Conservation (phyloP, 2,888 invertebrate species). For the Hoplodrina ambigua region DNA sequence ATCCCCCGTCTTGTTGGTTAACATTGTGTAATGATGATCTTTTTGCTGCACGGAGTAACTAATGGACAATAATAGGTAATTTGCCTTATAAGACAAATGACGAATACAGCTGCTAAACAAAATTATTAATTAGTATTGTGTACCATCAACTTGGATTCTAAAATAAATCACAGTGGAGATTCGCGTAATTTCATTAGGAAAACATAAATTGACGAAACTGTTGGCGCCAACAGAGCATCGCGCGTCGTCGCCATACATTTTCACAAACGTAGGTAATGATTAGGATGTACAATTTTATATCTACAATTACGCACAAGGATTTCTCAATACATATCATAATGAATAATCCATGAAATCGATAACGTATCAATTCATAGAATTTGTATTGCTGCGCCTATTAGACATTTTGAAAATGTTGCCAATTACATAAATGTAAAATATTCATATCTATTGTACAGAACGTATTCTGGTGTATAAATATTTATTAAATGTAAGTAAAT, state of each 20-base stretch:
- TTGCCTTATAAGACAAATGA: constrained; percentile 1
- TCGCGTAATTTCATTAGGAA: constrained; percentile 68
- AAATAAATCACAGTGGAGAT: constrained; percentile 55
- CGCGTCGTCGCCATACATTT: constrained; percentile 13
- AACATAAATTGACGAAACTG: constrained; percentile 55
- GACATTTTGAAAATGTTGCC: constrained; percentile 42
- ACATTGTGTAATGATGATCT: constrained; percentile 47
- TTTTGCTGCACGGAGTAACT: constrained; percentile 20
- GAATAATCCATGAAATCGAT: constrained; percentile 40
- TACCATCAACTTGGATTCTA: constrained; percentile 25
- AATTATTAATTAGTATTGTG: neutral
- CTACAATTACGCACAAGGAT: constrained; percentile 30
- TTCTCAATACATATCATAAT: constrained; percentile 24
- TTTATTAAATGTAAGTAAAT: neutral
- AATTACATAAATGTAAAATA: constrained; percentile 18
- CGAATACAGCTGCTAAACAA: constrained; percentile 2
- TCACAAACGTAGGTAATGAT: constrained; percentile 16
- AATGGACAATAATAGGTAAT: constrained; percentile 25
- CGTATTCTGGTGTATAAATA: constrained; percentile 1
- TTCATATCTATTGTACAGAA: neutral
- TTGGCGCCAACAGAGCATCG: neutral
- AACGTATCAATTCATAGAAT: constrained; percentile 41
- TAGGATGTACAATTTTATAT: constrained; percentile 12
- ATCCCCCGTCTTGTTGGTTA: constrained; percentile 40
- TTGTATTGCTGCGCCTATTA: constrained; percentile 24